These are phyloP conservation scores for Micronycteris hirsuta DNA, from an alignment of 2,113 vertebrate genomes.

Conservation along the genomic window DNA sequence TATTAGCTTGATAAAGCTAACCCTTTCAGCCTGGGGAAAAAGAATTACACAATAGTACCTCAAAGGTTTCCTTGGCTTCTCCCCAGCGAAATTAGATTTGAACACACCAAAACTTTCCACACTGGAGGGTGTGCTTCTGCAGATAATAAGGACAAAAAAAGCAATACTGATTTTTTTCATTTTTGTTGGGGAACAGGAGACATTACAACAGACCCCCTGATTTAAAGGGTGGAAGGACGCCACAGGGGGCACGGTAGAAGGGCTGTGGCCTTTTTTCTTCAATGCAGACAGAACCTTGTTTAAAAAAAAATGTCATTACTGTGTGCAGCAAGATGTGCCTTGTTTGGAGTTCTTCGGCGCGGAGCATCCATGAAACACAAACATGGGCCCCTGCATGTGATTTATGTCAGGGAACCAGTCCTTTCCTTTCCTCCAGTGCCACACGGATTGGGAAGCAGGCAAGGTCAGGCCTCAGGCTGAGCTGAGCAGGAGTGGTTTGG, in stretches of 20 bases:
- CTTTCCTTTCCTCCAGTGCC: background rate
- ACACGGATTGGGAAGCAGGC: background rate
- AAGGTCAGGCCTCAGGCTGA: background rate
- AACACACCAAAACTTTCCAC: constrained; percentile 12
- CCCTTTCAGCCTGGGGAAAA: constrained; percentile 21
- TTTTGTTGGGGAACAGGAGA: background rate
- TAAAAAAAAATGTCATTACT: background rate
- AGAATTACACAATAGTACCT: background rate
- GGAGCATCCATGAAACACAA: background rate
- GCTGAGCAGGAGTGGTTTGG: background rate
- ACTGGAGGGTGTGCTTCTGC: background rate
- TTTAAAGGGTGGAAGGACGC: background rate
- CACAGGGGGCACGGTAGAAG: background rate
- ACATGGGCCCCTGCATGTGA: background rate
- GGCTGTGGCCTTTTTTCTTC: background rate
- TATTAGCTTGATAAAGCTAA: constrained; percentile 63
- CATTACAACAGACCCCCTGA: background rate
- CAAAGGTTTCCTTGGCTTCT: constrained; percentile 45
- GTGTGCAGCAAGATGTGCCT: background rate
- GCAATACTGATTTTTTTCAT: background rate
- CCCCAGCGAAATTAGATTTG: constrained; percentile 20
- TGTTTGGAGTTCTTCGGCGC: background rate
- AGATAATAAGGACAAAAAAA: constrained; percentile 28
- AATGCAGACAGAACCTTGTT: background rate
- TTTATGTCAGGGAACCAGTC: background rate